Conservation (phyloP, 2,113 vertebrate genomes). For the Saiga tatarica region DNA sequence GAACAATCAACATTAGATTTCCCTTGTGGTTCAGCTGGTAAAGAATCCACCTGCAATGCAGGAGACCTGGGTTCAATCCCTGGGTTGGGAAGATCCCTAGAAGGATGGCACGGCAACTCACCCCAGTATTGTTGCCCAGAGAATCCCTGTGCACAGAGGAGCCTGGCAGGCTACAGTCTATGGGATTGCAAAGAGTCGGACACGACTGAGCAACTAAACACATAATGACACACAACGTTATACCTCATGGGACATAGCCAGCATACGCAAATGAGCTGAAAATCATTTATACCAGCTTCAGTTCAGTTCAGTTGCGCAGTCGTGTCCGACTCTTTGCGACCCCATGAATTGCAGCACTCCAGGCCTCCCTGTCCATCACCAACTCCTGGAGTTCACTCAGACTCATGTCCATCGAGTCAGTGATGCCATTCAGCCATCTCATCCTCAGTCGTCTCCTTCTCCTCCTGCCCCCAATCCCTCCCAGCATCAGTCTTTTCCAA, state of each 20-base stretch:
- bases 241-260: background rate
- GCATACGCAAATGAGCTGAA: background rate
- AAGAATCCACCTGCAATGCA: background rate
- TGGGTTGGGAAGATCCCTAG: background rate
- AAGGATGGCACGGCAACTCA: fast-evolving
- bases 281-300: background rate
- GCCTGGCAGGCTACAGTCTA: background rate
- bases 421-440: no score
- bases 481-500: no score
- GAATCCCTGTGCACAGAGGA: background rate
- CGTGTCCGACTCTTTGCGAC: fast-evolving
- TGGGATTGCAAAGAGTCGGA: background rate
- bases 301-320: no score
- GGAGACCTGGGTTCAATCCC: background rate
- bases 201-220: fast-evolving
- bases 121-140: background rate
- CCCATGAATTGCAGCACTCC: no score
- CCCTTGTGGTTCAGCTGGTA: background rate
- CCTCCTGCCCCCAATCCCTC: no score
- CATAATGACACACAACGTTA: background rate
- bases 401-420: no score
- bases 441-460: no score
- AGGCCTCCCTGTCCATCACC: no score
- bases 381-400: no score
- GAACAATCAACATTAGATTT: background rate